phyloP scores from a whole-genome alignment of 1,140 invertebrate genomes.

The Maconellicoccus hirsutus region DNA sequence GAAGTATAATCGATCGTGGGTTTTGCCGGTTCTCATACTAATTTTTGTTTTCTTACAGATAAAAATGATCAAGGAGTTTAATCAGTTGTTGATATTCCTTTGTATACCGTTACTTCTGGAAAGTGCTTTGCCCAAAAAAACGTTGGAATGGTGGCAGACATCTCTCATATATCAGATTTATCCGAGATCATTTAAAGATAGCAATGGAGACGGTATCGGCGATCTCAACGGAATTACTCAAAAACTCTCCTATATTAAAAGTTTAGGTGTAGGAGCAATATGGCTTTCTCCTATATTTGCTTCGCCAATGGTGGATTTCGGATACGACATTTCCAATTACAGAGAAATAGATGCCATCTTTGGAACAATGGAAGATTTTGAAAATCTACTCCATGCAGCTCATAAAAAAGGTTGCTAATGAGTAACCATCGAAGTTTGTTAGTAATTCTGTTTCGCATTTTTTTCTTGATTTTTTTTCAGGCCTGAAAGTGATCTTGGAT shows the following conservation, averaged over 20 bases:
- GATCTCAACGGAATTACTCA: conserved; percentile 51
- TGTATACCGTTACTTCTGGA: neutral
- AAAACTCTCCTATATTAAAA: conserved; percentile 50
- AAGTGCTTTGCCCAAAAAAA: neutral
- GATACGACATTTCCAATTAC: conserved; percentile 59
- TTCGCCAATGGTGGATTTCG: conserved; percentile 55
- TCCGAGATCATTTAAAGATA: conserved; percentile 64
- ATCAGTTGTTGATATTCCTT: neutral
- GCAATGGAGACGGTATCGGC: conserved; percentile 60
- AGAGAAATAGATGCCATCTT: conserved; percentile 37
- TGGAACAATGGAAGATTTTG: conserved; percentile 49
- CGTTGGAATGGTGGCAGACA: conserved; percentile 59
- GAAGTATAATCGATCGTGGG: too few relatives aligned
- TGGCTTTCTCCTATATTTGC: conserved; percentile 61
- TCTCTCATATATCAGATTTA: conserved; percentile 65
- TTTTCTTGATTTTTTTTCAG: conserved; percentile 34
- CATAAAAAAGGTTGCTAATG: conserved; percentile 27
- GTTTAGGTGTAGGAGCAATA: conserved; percentile 50
- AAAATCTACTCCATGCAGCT: conserved; percentile 36
- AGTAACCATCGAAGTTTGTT: neutral
- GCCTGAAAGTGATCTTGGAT: conserved; percentile 66
- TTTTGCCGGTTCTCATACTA: too few relatives aligned
- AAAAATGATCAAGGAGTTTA: neutral
- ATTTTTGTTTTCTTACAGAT: neutral
- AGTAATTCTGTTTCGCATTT: neutral